Base-by-base conservation (phyloP, 2,888 invertebrate genomes). In the Sesamia inferens region DNA sequence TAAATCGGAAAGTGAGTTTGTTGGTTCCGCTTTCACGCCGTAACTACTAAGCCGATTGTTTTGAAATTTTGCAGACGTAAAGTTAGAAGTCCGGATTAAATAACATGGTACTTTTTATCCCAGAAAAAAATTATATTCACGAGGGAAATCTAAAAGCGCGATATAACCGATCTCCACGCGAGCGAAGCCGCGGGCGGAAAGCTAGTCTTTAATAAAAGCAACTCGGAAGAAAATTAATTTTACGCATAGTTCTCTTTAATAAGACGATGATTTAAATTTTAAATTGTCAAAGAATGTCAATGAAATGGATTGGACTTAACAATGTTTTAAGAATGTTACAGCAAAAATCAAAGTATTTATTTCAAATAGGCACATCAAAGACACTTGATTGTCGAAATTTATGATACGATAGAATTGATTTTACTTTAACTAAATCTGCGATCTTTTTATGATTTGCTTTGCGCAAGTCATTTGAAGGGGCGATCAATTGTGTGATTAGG, bases 121-220 rank as follows among this genome's bases (percentile, higher is more conserved):
- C n/a, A n/a, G n/a, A n/a, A n/a, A n/a, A n/a, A n/a, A n/a, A n/a
- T n/a, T n/a, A n/a, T n/a, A n/a, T n/a, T n/a, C n/a, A n/a, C n/a
- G n/a, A n/a, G n/a, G n/a, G n/a, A n/a, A n/a, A n/a, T n/a, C n/a
- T n/a, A n/a, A n/a, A n/a, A n/a, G n/a, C n/a, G n/a, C n/a, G n/a
- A n/a, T n/a, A n/a, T n/a, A n/a, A n/a, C n/a, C n/a, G n/a, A n/a
- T n/a, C n/a, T n/a, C n/a, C n/a, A n/a, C n/a, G n/a, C n/a, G n/a
- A n/a, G n/a, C n/a, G n/a, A n/a, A 77, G 47, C 22, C n/a, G n/a
- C n/a, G n/a, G n/a, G n/a, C n/a, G n/a, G n/a, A n/a, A n/a, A n/a
- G n/a, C n/a, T n/a, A n/a, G n/a, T n/a, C n/a, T n/a, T 71, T 65
- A 64, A 59, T 70, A 70, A 64, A 59, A 71, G 64, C 42, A 55